Conservation (phyloP, 1,140 invertebrate species). For the Procambarus clarkii region DNA sequence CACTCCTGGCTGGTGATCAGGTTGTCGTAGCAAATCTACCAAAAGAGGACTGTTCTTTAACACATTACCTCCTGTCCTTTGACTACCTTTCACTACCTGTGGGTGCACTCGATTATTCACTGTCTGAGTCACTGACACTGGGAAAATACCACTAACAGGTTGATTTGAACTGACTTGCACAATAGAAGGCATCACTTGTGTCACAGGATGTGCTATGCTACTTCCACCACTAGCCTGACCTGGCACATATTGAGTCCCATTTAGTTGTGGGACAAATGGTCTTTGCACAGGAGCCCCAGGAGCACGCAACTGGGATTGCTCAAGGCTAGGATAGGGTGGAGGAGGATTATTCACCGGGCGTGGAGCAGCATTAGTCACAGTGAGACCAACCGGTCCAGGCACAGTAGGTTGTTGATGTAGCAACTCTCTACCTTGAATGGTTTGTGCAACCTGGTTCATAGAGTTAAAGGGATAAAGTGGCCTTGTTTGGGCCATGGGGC, state of each 20-base stretch:
- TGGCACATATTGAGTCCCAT: slow-evolving; percentile 57
- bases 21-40: slow-evolving; percentile 70
- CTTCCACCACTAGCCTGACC: slow-evolving; percentile 21
- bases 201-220: slow-evolving; percentile 27
- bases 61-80: slow-evolving; percentile 60
- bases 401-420: slow-evolving; percentile 55
- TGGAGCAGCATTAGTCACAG: slow-evolving; percentile 38
- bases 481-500: slow-evolving; percentile 67
- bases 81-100: slow-evolving; percentile 30
- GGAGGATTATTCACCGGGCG: slow-evolving; percentile 56
- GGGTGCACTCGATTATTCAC: slow-evolving; percentile 36
- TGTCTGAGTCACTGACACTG: slow-evolving; percentile 53
- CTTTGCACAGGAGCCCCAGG: slow-evolving; percentile 31
- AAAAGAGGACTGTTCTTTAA: slow-evolving; percentile 71
- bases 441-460: slow-evolving; percentile 88
- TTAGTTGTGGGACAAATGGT: slow-evolving; percentile 45
- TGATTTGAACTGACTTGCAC: slow-evolving; percentile 58
- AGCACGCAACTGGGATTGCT: slow-evolving; percentile 69
- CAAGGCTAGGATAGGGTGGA: slow-evolving; percentile 60
- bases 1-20: slow-evolving; percentile 60
- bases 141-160: slow-evolving; percentile 34
- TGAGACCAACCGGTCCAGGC: slow-evolving; percentile 65
- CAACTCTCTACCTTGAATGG: slow-evolving; percentile 76
- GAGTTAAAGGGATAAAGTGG: slow-evolving; percentile 88
- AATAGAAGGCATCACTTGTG: slow-evolving; percentile 49